These are phyloP conservation scores for Macrosteles quadrilineatus DNA, from an alignment of 1,140 invertebrate genomes.

Conservation along the genomic window DNA sequence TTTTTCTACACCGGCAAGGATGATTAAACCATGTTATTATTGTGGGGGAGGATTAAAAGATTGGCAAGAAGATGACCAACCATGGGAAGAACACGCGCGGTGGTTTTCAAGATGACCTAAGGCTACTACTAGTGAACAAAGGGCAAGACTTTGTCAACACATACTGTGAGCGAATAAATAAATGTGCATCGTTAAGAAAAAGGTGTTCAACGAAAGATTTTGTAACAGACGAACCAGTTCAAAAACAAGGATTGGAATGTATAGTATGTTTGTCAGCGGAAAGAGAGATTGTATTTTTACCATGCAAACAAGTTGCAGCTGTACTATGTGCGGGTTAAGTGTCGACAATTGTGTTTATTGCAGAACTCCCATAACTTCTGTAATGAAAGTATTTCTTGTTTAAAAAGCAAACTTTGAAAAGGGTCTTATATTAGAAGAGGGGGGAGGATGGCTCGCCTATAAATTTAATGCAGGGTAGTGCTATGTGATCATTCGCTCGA, in stretches of 20 bases:
- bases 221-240: not conserved
- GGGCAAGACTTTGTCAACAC: conserved; percentile 66
- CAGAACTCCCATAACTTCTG: not conserved
- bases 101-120: conserved; percentile 81
- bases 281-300: not conserved
- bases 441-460: not conserved
- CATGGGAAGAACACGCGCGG: conserved; percentile 84
- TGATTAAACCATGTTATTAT: conserved; percentile 83
- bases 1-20: conserved; percentile 72
- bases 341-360: not conserved
- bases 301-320: not conserved
- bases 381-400: conserved; percentile 4
- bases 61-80: conserved; percentile 82
- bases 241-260: not conserved
- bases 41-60: conserved; percentile 85
- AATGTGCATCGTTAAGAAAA: not conserved
- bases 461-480: not conserved
- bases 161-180: not conserved
- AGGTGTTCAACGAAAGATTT: not conserved
- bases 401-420: not conserved
- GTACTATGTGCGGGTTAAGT: not conserved
- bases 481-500: too few species aligned
- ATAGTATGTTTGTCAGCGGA: not conserved
- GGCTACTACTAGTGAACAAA: conserved; percentile 70
- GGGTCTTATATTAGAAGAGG: not conserved